Conservation (phyloP, 2,888 invertebrate genomes). For the Ceratothoa steindachneri region DNA sequence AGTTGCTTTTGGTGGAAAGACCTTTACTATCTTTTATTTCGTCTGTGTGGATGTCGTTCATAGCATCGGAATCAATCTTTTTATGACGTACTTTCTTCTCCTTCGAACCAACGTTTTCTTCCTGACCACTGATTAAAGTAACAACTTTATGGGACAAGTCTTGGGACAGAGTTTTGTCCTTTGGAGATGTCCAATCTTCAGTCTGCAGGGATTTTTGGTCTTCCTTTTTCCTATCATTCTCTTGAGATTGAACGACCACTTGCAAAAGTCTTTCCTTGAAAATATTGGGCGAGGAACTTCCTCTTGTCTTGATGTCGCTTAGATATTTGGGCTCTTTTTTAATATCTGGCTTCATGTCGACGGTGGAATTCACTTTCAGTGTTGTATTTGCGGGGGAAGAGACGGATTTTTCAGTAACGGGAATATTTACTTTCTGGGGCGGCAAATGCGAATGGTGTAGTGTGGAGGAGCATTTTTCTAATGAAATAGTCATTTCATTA, state of each 20-base stretch:
- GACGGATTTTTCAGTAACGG: neutral
- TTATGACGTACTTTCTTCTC: too few relatives aligned
- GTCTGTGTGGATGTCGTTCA: too few relatives aligned
- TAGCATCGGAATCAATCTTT: too few relatives aligned
- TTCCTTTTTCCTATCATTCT: too few relatives aligned
- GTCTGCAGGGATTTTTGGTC: too few relatives aligned
- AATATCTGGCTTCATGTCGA: neutral
- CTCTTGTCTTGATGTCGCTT: neutral
- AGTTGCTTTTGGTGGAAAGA: too few relatives aligned
- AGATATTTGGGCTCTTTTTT: neutral
- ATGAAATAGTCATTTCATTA: too few relatives aligned
- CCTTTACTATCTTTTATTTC: too few relatives aligned
- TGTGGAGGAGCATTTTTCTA: too few relatives aligned
- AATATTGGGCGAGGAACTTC: neutral
- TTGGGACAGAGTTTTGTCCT: neutral
- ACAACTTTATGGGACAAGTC: neutral
- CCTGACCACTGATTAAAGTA: neutral
- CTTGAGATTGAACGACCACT: neutral
- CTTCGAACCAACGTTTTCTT: neutral
- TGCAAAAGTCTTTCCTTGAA: conserved; percentile 1
- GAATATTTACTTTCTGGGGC: neutral
- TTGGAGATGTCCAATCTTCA: neutral
- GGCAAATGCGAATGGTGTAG: too few relatives aligned
- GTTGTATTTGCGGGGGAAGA: neutral
- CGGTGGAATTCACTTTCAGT: neutral